Base-by-base conservation (phyloP, 2,888 invertebrate species). In the Mamestra brassicae region DNA sequence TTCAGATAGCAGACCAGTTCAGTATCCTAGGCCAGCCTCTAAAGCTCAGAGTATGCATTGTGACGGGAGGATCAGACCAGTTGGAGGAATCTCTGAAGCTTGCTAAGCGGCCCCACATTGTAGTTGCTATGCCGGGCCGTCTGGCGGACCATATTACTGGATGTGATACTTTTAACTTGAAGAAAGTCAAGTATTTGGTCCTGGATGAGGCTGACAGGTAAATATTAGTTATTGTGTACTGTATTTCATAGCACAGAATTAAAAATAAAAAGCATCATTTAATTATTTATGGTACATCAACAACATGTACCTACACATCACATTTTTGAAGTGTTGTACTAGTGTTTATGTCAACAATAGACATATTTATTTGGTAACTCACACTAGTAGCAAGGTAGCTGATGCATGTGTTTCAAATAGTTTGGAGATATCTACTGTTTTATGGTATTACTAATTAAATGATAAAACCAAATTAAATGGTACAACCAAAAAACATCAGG, bases 31-130 rank as follows among this genome's bases (percentile, higher is more conserved):
- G 99, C 0, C 98, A 98, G 91, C 98, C 98, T 0, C 97, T 99
- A 83, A 98, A 98, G 81, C 96, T 99, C 13, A 97, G 98, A 88
- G 98, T 98, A 63, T 97, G 98, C 89, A 98, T 99, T 0, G 97
- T 99, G 34, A 98, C 99, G n/a, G 99, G 99, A 11, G 99, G 99
- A 11, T 98, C 99, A 87, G 99, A 99, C 92, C 99, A 99, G 97
- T 97, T 99, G 75, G 97, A 97, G 17, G 99, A 99, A 94, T 98
- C 98, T 0, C 96, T 97, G 88, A 98, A 99, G 88, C 95, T 99
- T 36, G 97, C 98, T 15, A 98, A 97, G 83, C 97, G 98, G 71
- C 99, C 99, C 0, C 99, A 99, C 92, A 98, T 99, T 86, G 98
- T 99, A 2, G 98, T 99, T 0, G 99, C 99, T 0, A 99, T 99